Conservation (phyloP, 1,140 invertebrate species). For the Manduca sexta region DNA sequence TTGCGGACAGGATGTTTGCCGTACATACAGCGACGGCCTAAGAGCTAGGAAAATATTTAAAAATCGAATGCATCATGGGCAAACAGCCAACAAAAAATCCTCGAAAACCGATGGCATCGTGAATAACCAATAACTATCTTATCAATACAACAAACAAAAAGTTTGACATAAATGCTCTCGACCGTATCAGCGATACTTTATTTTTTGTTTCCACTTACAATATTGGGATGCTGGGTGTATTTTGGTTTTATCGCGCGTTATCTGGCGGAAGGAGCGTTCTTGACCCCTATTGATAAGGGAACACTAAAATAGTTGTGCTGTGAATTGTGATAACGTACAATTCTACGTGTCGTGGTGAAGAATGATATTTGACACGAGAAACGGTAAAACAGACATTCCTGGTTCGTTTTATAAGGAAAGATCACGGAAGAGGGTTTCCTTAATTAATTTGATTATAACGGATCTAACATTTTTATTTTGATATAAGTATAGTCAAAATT, state of each 20-base stretch:
- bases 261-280: slow-evolving; percentile 63
- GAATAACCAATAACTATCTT: slow-evolving; percentile 21
- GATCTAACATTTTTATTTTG: too few species aligned
- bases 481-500: too few species aligned
- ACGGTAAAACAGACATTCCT: too few species aligned
- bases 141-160: slow-evolving; percentile 37
- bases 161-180: slow-evolving; percentile 24
- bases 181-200: slow-evolving; percentile 18
- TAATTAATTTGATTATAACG: too few species aligned
- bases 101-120: slow-evolving; percentile 6
- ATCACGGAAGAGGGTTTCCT: too few species aligned
- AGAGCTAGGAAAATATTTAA: slow-evolving; percentile 59
- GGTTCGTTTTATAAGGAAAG: too few species aligned
- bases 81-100: slow-evolving; percentile 33
- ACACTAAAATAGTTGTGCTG: slow-evolving; percentile 41
- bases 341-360: not conserved
- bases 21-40: slow-evolving; percentile 45
- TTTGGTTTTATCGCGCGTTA: slow-evolving; percentile 30
- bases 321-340: slow-evolving; percentile 18
- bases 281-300: slow-evolving; percentile 55
- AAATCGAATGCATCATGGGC: slow-evolving; percentile 31
- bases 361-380: not conserved
- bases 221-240: slow-evolving; percentile 50
- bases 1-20: slow-evolving; percentile 58
- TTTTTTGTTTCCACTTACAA: slow-evolving; percentile 33